phyloP scores from a whole-genome alignment of 2,888 invertebrate genomes.

The Diloba caeruleocephala region DNA sequence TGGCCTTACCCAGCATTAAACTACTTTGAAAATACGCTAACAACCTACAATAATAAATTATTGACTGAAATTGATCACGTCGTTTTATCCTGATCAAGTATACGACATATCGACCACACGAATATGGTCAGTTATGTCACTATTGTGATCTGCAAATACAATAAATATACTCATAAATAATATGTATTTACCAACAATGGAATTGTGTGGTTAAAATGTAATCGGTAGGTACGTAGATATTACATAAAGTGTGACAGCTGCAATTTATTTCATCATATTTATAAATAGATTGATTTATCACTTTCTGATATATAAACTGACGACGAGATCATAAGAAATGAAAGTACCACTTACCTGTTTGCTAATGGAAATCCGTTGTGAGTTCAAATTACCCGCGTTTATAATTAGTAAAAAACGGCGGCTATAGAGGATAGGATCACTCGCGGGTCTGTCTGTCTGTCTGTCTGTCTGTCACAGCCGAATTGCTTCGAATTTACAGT shows the following conservation, averaged over 20 bases:
- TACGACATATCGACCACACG: slow-evolving; percentile 1
- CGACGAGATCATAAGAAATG: no score
- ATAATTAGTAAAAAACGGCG: no score
- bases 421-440: no score
- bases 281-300: no score
- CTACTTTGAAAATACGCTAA: background rate
- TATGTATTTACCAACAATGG: background rate
- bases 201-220: background rate
- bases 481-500: no score
- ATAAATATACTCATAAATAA: slow-evolving; percentile 7
- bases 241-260: background rate
- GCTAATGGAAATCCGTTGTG: no score
- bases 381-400: no score
- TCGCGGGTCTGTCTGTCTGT: no score
- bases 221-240: background rate
- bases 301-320: no score
- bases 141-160: slow-evolving; percentile 10
- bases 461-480: no score
- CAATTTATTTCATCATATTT: no score
- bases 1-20: background rate
- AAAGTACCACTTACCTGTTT: no score
- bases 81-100: background rate
- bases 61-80: slow-evolving; percentile 1
- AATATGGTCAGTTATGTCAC: slow-evolving; percentile 8
- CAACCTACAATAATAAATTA: slow-evolving; percentile 1